These are phyloP conservation scores for Cataglyphis altisquamis DNA, from an alignment of 2,888 invertebrate species.

Conservation along the genomic window DNA sequence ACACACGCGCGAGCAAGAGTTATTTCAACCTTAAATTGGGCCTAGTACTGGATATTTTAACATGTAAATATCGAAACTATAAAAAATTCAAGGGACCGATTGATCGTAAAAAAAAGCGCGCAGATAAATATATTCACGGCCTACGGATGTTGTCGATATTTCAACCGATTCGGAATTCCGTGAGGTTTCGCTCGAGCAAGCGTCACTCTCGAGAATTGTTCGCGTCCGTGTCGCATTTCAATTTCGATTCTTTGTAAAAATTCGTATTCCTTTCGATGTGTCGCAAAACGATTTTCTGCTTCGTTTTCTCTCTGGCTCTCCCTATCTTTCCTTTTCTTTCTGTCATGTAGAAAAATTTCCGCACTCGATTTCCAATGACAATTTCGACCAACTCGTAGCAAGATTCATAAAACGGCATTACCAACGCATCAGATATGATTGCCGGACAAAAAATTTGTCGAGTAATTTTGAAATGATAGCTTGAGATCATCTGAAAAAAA, in stretches of 20 bases:
- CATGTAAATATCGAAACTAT: slow-evolving; percentile 66
- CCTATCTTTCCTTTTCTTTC: background rate
- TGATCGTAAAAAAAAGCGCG: slow-evolving; percentile 64
- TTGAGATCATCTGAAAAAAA: background rate
- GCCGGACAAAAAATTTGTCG: background rate
- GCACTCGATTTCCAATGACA: slow-evolving; percentile 60
- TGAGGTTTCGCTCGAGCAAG: slow-evolving; percentile 54
- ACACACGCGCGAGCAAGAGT: slow-evolving; percentile 35
- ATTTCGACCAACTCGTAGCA: slow-evolving; percentile 54
- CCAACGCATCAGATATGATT: background rate
- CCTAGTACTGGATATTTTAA: slow-evolving; percentile 57
- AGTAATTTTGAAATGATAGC: slow-evolving; percentile 11
- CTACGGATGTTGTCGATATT: slow-evolving; percentile 74
- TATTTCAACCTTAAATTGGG: slow-evolving; percentile 60
- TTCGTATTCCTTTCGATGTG: slow-evolving; percentile 65
- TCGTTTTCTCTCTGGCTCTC: background rate
- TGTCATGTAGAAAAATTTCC: background rate
- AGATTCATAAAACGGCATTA: slow-evolving; percentile 16
- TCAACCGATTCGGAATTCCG: slow-evolving; percentile 68
- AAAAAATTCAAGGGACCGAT: slow-evolving; percentile 66
- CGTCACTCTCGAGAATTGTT: slow-evolving; percentile 66
- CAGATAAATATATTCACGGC: slow-evolving; percentile 69
- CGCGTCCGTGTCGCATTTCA: slow-evolving; percentile 69
- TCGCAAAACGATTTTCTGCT: slow-evolving; percentile 13
- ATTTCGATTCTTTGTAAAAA: slow-evolving; percentile 64